These are phyloP conservation scores for Brachionus angularis DNA, from an alignment of 1,140 invertebrate species.

Conservation along the genomic window DNA sequence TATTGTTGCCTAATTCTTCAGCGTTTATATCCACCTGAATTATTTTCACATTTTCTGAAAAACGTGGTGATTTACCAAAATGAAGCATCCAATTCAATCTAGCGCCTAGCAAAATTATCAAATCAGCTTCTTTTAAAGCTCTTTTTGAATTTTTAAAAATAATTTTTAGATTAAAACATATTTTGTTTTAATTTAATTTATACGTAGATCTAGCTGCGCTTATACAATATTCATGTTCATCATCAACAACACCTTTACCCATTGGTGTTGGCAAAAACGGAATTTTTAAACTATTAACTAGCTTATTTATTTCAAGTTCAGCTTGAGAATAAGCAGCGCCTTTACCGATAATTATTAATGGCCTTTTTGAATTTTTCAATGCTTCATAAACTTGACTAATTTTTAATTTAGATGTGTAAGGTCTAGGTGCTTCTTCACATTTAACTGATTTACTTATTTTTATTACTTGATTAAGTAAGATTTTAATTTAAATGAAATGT, in stretches of 20 bases:
- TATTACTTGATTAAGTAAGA: background rate
- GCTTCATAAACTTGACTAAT: conserved; percentile 69
- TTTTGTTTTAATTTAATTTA: conserved; percentile 35
- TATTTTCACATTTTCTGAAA: conserved; percentile 73
- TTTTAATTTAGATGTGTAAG: conserved; percentile 66
- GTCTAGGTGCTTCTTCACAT: conserved; percentile 64
- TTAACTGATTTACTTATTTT: background rate
- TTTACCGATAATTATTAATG: conserved; percentile 87
- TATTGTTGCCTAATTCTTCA: conserved; percentile 86
- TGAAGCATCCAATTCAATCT: conserved; percentile 95
- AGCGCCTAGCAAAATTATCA: conserved; percentile 80
- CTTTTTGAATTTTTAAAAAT: conserved; percentile 48
- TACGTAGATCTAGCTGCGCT: conserved; percentile 73
- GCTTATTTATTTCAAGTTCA: conserved; percentile 66
- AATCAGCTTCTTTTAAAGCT: conserved; percentile 79
- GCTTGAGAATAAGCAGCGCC: conserved; percentile 77
- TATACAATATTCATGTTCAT: conserved; percentile 72
- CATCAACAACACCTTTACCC: conserved; percentile 88
- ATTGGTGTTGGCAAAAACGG: conserved; percentile 91
- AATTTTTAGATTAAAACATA: background rate
- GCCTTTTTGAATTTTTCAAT: conserved; percentile 69
- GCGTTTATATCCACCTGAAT: conserved; percentile 84
- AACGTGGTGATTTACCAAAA: conserved; percentile 84
- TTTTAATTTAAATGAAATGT: background rate
- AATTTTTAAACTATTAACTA: conserved; percentile 69